phyloP scores from a whole-genome alignment of 2,113 vertebrate genomes.

The Formicarius rufipectus region DNA sequence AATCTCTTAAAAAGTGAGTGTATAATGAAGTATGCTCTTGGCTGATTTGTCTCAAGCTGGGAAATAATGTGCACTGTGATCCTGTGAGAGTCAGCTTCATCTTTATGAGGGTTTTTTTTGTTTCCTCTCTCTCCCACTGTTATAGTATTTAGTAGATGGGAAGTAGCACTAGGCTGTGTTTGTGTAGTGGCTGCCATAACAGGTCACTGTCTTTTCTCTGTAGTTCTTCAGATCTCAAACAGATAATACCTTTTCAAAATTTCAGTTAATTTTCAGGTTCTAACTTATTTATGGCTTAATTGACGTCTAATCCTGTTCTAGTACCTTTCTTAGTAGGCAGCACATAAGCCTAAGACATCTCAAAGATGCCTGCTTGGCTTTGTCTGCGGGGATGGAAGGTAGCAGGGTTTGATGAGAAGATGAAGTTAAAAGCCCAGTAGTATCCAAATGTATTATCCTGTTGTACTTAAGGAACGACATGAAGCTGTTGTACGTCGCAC shows the following conservation, averaged over 20 bases:
- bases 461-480: slow-evolving; percentile 83
- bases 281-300: background rate
- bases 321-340: background rate
- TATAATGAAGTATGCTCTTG: background rate
- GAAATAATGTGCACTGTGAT: background rate
- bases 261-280: background rate
- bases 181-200: background rate
- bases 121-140: background rate
- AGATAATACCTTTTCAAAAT: background rate
- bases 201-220: background rate
- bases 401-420: background rate
- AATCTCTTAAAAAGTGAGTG: background rate
- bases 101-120: background rate
- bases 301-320: background rate
- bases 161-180: background rate
- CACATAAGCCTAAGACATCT: background rate
- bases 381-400: background rate
- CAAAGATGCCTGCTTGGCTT: background rate
- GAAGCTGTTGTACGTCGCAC: slow-evolving; percentile 89
- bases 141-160: background rate
- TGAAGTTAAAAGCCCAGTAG: background rate
- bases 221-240: background rate
- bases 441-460: background rate
- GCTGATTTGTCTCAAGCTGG: background rate
- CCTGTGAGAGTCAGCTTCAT: background rate